A percentile compares a stretch with the other conserved stretches of the same genome.
These are phyloP conservation scores for Syngnathoides biaculeatus DNA, from an alignment of 2,113 vertebrate genomes.

Conservation along the genomic window DNA sequence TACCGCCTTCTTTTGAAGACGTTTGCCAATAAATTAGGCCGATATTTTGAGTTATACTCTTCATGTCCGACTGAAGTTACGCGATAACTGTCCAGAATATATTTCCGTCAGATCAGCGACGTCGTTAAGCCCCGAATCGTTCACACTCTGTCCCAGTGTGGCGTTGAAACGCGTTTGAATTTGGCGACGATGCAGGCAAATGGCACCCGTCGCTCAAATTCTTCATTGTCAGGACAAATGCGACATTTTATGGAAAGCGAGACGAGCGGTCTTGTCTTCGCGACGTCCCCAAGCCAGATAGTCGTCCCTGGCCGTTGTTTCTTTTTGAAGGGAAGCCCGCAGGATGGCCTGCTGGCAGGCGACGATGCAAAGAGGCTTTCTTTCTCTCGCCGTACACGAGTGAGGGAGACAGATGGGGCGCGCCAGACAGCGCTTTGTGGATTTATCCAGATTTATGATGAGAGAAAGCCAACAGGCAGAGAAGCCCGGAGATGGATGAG, in stretches of 20 bases:
- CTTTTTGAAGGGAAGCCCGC: slow-evolving; percentile 60
- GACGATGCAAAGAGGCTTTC: slow-evolving; percentile 65
- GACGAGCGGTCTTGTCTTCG: slow-evolving; percentile 31
- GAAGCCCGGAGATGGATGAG: slow-evolving; percentile 29
- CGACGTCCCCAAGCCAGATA: background rate
- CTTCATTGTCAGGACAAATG: too few species aligned
- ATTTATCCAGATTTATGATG: slow-evolving; percentile 77
- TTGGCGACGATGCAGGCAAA: too few species aligned
- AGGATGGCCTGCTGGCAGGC: slow-evolving; percentile 63
- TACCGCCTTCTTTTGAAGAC: too few species aligned
- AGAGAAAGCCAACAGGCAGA: slow-evolving; percentile 58
- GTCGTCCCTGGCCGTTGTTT: slow-evolving; percentile 29
- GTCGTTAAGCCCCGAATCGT: background rate
- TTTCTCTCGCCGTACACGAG: slow-evolving; percentile 68
- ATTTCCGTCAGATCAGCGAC: background rate
- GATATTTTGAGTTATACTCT: background rate
- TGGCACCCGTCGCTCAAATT: too few species aligned
- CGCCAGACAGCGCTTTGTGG: slow-evolving; percentile 73
- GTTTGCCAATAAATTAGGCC: background rate
- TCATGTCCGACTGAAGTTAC: background rate
- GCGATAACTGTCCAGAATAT: background rate
- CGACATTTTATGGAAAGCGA: too few species aligned
- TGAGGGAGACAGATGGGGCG: slow-evolving; percentile 75
- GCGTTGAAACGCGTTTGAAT: background rate
- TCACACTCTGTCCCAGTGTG: background rate